Conservation (phyloP, 2,888 invertebrate genomes). For the Metacarcinus magister region DNA sequence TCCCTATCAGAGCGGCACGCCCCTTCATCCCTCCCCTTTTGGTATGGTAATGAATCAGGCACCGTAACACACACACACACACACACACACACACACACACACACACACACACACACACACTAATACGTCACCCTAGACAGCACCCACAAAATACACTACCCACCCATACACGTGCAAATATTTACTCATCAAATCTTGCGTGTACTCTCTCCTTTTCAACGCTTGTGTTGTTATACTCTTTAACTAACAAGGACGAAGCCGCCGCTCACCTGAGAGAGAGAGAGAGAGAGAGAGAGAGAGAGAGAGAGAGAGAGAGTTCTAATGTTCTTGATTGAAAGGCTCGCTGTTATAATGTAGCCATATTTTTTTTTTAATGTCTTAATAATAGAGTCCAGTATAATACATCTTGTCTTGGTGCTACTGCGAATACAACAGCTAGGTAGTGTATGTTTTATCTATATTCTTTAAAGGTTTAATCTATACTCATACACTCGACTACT, state of each 20-base stretch:
- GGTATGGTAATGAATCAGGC: background rate
- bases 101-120: slow-evolving; percentile 28
- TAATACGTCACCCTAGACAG: background rate
- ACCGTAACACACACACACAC: background rate
- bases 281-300: background rate
- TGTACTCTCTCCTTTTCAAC: background rate
- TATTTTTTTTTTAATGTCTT: too few species aligned
- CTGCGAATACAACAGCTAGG: too few species aligned
- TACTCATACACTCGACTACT: background rate
- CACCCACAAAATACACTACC: background rate
- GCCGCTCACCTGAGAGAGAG: background rate
- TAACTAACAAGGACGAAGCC: slow-evolving; percentile 18
- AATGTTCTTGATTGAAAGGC: too few species aligned
- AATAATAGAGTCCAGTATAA: too few species aligned
- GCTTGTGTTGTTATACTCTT: background rate
- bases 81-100: slow-evolving; percentile 18
- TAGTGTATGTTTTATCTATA: too few species aligned
- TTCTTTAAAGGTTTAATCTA: too few species aligned
- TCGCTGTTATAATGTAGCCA: too few species aligned
- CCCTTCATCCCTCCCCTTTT: background rate
- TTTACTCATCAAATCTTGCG: background rate
- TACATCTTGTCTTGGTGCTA: too few species aligned
- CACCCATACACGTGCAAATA: background rate
- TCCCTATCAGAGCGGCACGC: background rate
- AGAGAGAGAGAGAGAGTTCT: background rate